Percentiles rank a stretch among this genome's conserved stretches.
Conservation (phyloP, 2,113 vertebrate genomes). For the Entelurus aequoreus region DNA sequence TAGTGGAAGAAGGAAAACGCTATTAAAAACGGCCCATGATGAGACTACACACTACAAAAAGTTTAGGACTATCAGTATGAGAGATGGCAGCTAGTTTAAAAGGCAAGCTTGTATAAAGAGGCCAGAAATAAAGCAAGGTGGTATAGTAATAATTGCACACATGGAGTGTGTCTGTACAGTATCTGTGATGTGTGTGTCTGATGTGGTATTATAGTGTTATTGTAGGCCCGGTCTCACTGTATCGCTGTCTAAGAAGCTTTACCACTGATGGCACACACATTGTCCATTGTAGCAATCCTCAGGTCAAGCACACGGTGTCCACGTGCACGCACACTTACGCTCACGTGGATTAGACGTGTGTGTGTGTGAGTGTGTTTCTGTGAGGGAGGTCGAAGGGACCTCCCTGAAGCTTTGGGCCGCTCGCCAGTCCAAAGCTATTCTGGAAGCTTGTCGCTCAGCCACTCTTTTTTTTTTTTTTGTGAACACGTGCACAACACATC, state of each 20-base stretch:
- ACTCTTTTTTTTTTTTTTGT: neutral
- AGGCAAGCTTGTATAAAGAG: too few relatives aligned
- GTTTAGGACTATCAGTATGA: too few relatives aligned
- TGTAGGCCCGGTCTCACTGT: slow-evolving; percentile 61
- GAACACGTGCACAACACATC: slow-evolving; percentile 6
- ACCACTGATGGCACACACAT: slow-evolving; percentile 41
- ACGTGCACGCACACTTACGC: slow-evolving; percentile 17
- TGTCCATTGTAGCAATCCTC: slow-evolving; percentile 49
- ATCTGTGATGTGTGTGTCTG: slow-evolving; percentile 40
- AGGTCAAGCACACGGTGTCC: slow-evolving; percentile 50
- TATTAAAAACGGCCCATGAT: too few relatives aligned
- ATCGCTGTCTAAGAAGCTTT: slow-evolving; percentile 64
- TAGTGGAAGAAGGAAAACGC: neutral
- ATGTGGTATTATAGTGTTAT: slow-evolving; percentile 66
- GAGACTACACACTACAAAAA: too few relatives aligned
- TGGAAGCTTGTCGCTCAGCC: slow-evolving; percentile 32
- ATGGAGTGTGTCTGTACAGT: slow-evolving; percentile 15
- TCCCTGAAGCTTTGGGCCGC: slow-evolving; percentile 51
- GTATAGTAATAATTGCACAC: too few relatives aligned
- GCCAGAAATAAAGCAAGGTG: neutral
- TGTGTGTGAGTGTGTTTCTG: neutral
- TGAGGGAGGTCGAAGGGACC: slow-evolving; percentile 52
- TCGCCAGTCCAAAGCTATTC: slow-evolving; percentile 47
- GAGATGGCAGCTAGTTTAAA: too few relatives aligned
- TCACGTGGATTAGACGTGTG: slow-evolving; percentile 41